Conservation (phyloP, 2,113 vertebrate species). For the Boleophthalmus pectinirostris region DNA sequence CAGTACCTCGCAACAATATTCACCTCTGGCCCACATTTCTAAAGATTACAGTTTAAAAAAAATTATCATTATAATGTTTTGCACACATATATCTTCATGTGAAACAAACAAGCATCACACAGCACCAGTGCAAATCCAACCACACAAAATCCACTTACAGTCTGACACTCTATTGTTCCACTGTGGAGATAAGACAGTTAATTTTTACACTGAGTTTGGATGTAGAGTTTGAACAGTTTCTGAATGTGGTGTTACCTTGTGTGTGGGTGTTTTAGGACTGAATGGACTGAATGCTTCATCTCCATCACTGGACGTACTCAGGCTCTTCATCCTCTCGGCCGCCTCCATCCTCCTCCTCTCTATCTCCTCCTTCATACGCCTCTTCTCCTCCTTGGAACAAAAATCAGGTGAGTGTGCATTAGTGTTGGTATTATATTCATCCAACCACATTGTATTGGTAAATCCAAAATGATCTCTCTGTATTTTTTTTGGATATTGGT, state of each 20-base stretch:
- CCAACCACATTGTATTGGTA: too few species aligned
- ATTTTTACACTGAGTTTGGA: slow-evolving; percentile 13
- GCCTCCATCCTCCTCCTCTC: slow-evolving; percentile 76
- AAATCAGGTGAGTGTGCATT: neutral
- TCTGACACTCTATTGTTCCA: slow-evolving; percentile 39
- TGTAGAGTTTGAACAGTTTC: neutral
- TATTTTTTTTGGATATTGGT: too few species aligned
- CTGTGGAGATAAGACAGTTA: slow-evolving; percentile 60
- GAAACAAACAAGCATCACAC: slow-evolving; percentile 16
- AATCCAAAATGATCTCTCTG: too few species aligned
- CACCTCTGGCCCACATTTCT: rapidly evolving
- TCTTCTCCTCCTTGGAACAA: slow-evolving; percentile 77
- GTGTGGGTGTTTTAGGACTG: slow-evolving; percentile 74
- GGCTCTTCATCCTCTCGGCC: slow-evolving; percentile 76
- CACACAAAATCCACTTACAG: slow-evolving; percentile 63
- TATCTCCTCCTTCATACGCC: slow-evolving; percentile 74
- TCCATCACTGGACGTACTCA: slow-evolving; percentile 67
- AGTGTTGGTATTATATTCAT: too few species aligned
- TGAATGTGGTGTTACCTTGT: slow-evolving; percentile 68
- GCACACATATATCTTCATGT: neutral
- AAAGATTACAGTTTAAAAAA: neutral
- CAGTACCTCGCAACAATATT: too few species aligned
- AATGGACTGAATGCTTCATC: slow-evolving; percentile 70
- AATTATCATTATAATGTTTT: neutral
- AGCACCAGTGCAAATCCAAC: slow-evolving; percentile 2